These are phyloP conservation scores for Odontothrips loti DNA, from an alignment of 2,888 invertebrate species.

Conservation along the genomic window DNA sequence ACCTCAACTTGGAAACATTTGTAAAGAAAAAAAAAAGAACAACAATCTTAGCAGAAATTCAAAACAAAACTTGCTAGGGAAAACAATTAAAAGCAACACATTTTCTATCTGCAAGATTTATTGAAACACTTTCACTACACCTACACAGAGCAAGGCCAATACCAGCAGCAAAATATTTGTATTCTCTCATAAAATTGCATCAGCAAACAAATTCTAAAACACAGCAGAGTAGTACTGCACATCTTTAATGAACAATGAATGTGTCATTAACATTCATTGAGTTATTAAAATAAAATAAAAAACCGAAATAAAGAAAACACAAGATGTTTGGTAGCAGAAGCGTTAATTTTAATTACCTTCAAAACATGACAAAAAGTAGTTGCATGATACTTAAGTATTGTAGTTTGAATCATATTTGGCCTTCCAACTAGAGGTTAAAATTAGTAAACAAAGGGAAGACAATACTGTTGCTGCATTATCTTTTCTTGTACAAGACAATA, in stretches of 20 bases:
- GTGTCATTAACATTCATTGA: background rate
- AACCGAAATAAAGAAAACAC: background rate
- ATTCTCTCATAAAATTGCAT: too few relatives aligned
- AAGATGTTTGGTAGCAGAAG: background rate
- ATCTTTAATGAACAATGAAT: background rate
- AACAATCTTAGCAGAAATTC: too few relatives aligned
- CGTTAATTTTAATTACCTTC: background rate
- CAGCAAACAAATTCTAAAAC: too few relatives aligned
- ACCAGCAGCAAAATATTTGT: too few relatives aligned
- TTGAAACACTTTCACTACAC: too few relatives aligned
- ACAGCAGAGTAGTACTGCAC: background rate
- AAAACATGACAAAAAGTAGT: background rate
- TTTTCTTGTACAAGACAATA: too few relatives aligned
- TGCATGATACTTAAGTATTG: background rate
- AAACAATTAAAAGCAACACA: too few relatives aligned
- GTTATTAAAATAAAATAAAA: background rate
- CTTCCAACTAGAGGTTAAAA: too few relatives aligned
- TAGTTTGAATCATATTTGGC: background rate
- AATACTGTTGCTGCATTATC: background rate
- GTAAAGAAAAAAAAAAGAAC: background rate
- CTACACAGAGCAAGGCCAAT: too few relatives aligned
- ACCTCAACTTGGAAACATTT: background rate
- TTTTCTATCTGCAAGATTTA: too few relatives aligned
- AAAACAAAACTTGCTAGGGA: too few relatives aligned
- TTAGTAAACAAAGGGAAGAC: background rate